Conservation (phyloP, 2,113 vertebrate genomes). For the Gymnorhina tibicen region DNA sequence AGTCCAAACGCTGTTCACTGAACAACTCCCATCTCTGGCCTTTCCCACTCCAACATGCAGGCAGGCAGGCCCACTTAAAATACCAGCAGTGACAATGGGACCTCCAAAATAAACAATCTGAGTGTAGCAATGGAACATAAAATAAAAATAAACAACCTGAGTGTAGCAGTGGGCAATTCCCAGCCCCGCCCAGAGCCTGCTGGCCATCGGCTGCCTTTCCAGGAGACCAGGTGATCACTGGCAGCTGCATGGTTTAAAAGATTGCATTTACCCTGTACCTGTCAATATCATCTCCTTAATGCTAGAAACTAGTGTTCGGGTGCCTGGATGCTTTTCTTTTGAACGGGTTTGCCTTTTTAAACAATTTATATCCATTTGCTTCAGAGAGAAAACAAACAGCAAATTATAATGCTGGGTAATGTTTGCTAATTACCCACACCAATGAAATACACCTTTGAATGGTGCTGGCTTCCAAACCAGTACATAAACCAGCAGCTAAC, state of each 20-base stretch:
- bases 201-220: neutral
- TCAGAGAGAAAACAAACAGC: conserved; percentile 22
- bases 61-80: neutral
- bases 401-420: neutral
- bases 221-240: neutral
- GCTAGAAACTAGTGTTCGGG: neutral
- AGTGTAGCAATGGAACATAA: neutral
- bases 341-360: conserved; percentile 4
- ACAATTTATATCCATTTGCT: conserved; percentile 10
- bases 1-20: neutral
- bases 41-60: neutral
- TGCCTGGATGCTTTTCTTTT: neutral
- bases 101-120: neutral
- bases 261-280: neutral
- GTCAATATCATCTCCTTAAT: neutral
- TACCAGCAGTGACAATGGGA: neutral
- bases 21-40: neutral
- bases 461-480: neutral
- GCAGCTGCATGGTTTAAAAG: neutral
- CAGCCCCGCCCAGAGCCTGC: neutral
- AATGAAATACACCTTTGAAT: neutral
- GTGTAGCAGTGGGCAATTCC: neutral
- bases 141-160: neutral
- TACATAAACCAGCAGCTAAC: neutral
- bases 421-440: neutral